Base-by-base conservation (phyloP, 2,113 vertebrate genomes). In the Elachura formosa region DNA sequence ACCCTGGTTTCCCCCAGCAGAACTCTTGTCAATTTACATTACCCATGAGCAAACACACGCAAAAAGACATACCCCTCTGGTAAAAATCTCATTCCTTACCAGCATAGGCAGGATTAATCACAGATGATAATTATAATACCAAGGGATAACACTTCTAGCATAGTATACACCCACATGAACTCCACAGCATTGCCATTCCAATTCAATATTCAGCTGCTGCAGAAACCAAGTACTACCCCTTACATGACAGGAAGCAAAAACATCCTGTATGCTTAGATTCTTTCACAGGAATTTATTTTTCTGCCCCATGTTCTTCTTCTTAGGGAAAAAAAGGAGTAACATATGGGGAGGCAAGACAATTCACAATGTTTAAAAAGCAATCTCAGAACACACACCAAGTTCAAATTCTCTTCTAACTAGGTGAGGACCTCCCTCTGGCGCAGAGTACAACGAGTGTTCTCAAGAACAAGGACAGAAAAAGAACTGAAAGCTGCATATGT, bases 61-160 rank as follows among this genome's bases (percentile, higher is more conserved):
- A 87, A 40, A 64, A 79, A 82, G 74, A 93, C 67, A 64, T 61
- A 45, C 19, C 74, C 79, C 74, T 93, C 86, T 80, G 73, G 87
- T 89, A 93, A 92, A 88, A 96, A 74, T 26, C 62, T 94, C 73
- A 80, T 28, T 87, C 56, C 41, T 91, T 56, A 86, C 67, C 61
- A 92, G 54, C 63, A 96, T 2, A 83, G 87, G 91, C 87, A 94
- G 62, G 71, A 95, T 91, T 95, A 91, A 91, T 96, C 91, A 96
- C 51, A 93, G 59, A 85, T 84, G 69, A 89, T 93, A 92, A 94
- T 96, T 93, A 78, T 90, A 95, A 96, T 67, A 96, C 88, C 72
- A 86, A 83, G 19, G 79, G 90, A 84, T 93, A 94, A 91, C 84
- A 83, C 89, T 95, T 94, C 58, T 49, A 93, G 90, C 62, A 84